Evolutionary conservation across 2,113 vertebrate species (phyloP).

Genomic region (Cairina moschata): DNA sequence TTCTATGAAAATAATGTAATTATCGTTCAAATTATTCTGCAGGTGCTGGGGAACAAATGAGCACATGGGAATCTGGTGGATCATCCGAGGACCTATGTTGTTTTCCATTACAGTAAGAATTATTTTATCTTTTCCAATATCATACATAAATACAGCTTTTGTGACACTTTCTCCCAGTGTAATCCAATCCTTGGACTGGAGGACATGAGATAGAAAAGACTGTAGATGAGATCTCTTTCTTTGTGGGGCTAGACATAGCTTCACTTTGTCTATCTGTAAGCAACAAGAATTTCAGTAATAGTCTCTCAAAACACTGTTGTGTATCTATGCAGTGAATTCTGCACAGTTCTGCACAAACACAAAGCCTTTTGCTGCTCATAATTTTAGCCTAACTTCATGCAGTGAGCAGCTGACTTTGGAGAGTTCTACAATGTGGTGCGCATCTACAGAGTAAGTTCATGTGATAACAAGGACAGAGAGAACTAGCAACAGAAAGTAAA

Average conservation of each 20-base stretch:
- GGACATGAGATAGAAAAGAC: background rate
- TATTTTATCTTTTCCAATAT: background rate
- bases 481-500: background rate
- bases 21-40: background rate
- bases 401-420: background rate
- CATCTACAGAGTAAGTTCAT: background rate
- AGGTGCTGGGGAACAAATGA: conserved; percentile 90
- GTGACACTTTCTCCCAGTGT: background rate
- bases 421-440: background rate
- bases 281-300: background rate
- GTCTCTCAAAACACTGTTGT: background rate
- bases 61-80: conserved; percentile 92
- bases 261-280: background rate
- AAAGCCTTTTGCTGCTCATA: background rate
- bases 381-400: background rate
- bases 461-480: background rate
- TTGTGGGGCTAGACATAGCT: background rate
- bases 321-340: background rate
- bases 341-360: background rate
- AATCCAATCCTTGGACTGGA: background rate
- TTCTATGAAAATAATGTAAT: background rate
- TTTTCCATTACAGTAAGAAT: conserved; percentile 87
- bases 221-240: background rate
- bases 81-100: conserved; percentile 91
- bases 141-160: background rate